phyloP scores from a whole-genome alignment of 2,113 vertebrate species.

The Syngnathus floridae region DNA sequence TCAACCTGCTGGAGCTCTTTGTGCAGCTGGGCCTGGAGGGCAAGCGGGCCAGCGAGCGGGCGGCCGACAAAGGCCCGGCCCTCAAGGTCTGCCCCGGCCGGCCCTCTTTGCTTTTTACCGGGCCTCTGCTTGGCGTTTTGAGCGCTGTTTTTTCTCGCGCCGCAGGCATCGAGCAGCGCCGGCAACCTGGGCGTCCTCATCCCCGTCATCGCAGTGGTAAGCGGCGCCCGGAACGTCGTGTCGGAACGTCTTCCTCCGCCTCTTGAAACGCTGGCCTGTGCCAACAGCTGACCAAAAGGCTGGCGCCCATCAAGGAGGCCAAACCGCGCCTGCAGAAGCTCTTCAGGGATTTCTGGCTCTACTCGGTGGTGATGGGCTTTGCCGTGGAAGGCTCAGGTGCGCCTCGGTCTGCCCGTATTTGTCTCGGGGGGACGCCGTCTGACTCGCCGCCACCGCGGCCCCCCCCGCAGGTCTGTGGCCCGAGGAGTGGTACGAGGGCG shows the following conservation, averaged over 20 bases:
- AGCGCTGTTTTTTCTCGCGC: background rate
- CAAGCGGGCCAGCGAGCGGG: slow-evolving; percentile 91
- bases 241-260: too few species aligned
- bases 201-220: slow-evolving; percentile 96
- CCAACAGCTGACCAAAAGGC: slow-evolving; percentile 80
- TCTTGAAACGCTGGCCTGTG: too few species aligned
- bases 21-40: slow-evolving; percentile 96
- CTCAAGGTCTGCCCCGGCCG: slow-evolving; percentile 77
- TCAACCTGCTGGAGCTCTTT: slow-evolving; percentile 95
- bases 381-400: slow-evolving; percentile 95
- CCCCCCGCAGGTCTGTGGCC: slow-evolving; percentile 86
- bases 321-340: slow-evolving; percentile 94
- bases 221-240: slow-evolving; percentile 13
- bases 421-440: background rate
- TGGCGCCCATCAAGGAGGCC: slow-evolving; percentile 93
- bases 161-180: slow-evolving; percentile 92
- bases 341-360: slow-evolving; percentile 97
- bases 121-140: background rate
- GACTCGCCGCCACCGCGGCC: background rate
- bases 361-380: slow-evolving; percentile 97
- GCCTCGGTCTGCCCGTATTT: background rate
- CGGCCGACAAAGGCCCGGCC: slow-evolving; percentile 90
- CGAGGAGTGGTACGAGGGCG: slow-evolving; percentile 96
- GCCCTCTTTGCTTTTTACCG: too few species aligned
- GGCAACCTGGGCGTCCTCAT: slow-evolving; percentile 96